These are phyloP conservation scores for Cyprinodon variegatus DNA, from an alignment of 2,113 vertebrate genomes.

Conservation along the genomic window DNA sequence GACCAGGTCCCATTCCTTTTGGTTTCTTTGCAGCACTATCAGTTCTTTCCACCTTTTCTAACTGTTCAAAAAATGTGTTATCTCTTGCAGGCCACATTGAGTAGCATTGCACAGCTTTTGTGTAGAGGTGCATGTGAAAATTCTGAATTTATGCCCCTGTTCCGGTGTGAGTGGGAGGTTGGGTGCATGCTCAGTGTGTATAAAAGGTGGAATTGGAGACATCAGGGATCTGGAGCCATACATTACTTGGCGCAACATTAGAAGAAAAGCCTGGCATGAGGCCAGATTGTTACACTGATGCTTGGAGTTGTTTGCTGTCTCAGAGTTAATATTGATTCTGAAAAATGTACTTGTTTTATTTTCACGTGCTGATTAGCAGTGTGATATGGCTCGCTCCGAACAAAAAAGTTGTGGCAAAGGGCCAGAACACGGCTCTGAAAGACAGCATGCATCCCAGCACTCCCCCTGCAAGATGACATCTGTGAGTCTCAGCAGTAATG, in stretches of 20 bases:
- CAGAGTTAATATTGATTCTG: conserved; percentile 20
- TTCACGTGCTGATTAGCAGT: conserved; percentile 30
- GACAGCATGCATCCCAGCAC: conserved; percentile 43
- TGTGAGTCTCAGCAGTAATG: conserved; percentile 61
- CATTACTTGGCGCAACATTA: conserved; percentile 55
- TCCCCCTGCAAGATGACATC: conserved; percentile 72
- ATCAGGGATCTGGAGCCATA: conserved; percentile 36
- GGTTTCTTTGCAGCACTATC: conserved; percentile 47
- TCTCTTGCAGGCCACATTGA: conserved; percentile 68
- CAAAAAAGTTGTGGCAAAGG: conserved; percentile 47
- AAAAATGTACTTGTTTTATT: conserved; percentile 27
- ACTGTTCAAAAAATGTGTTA: conserved; percentile 52
- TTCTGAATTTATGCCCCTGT: conserved; percentile 8
- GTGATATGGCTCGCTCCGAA: conserved; percentile 15
- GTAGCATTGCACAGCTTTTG: conserved; percentile 50
- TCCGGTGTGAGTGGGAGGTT: conserved; percentile 14
- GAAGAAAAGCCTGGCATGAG: conserved; percentile 44
- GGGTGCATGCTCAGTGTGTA: conserved; percentile 31
- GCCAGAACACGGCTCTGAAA: conserved; percentile 34
- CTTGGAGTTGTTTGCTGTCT: neutral
- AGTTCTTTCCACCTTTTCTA: conserved; percentile 51
- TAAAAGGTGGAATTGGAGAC: conserved; percentile 48
- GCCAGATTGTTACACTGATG: conserved; percentile 8
- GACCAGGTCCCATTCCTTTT: conserved; percentile 41
- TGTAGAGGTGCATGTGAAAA: conserved; percentile 35